Evolutionary conservation across 1,140 invertebrate genomes (phyloP).

Genomic region (Cryptotermes secundus): DNA sequence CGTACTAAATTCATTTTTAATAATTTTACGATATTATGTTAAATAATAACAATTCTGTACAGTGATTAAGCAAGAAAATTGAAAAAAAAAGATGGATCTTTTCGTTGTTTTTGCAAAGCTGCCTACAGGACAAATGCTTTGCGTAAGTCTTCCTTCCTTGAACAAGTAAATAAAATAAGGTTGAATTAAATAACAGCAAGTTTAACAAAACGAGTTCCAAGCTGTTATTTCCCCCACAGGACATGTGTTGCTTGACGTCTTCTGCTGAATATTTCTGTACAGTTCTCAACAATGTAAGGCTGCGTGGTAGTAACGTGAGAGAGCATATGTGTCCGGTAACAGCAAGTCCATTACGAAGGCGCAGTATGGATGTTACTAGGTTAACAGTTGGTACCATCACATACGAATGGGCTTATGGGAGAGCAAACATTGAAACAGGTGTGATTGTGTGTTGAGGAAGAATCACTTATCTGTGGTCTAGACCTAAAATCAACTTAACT

Average conservation of each 20-base stretch:
- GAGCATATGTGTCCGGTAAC: too few relatives aligned
- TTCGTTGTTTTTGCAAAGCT: too few relatives aligned
- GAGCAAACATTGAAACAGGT: neutral
- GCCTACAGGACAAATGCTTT: too few relatives aligned
- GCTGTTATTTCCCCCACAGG: neutral
- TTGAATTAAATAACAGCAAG: neutral
- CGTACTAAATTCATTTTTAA: too few relatives aligned
- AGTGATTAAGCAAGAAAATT: too few relatives aligned
- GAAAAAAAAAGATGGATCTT: too few relatives aligned
- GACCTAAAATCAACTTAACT: neutral
- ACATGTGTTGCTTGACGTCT: neutral
- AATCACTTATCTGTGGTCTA: neutral
- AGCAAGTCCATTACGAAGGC: neutral
- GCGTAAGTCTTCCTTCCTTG: too few relatives aligned
- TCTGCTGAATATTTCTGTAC: neutral
- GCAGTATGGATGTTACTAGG: constrained; percentile 2
- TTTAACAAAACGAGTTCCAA: neutral
- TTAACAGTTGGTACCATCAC: neutral
- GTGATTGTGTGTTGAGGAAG: neutral
- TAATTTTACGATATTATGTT: too few relatives aligned
- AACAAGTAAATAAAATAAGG: too few relatives aligned
- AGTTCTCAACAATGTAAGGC: neutral
- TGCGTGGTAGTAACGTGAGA: neutral
- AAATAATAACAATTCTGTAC: too few relatives aligned
- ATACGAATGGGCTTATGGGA: neutral